phyloP scores from a whole-genome alignment of 2,113 vertebrate species.

The Chloropsis hardwickii region DNA sequence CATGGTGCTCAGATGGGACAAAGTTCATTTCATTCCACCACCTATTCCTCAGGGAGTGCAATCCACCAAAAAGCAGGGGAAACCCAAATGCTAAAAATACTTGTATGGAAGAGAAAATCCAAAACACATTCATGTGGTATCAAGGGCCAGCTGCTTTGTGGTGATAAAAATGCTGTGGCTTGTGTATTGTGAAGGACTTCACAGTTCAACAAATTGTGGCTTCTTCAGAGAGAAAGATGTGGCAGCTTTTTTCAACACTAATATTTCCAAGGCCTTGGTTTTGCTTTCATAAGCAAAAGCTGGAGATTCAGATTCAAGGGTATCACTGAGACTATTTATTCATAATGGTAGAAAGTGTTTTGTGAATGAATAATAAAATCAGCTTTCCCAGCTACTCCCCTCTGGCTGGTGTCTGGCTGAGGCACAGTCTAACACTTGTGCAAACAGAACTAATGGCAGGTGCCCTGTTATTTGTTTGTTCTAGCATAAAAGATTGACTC shows the following conservation, averaged over 20 bases:
- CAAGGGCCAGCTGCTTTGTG: background rate
- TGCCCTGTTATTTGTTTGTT: background rate
- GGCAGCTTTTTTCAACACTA: background rate
- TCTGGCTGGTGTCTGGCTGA: background rate
- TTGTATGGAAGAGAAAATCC: background rate
- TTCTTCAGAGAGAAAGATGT: background rate
- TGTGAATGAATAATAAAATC: background rate
- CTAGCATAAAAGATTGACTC: background rate
- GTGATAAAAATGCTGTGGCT: background rate
- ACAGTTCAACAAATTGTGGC: background rate
- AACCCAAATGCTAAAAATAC: background rate
- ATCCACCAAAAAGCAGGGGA: background rate
- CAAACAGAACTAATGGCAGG: background rate
- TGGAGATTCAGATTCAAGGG: background rate
- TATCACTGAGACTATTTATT: background rate
- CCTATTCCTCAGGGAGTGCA: background rate
- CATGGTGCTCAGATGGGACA: background rate
- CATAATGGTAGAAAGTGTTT: background rate
- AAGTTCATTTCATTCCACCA: background rate
- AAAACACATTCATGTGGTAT: background rate
- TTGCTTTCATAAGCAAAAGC: constrained; percentile 1
- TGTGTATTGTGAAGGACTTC: background rate
- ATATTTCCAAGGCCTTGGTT: background rate
- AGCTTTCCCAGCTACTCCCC: background rate
- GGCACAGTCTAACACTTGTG: background rate